Percentiles rank a stretch among this genome's conserved stretches.
These are phyloP conservation scores for Sprattus sprattus DNA, from an alignment of 2,113 vertebrate species.

Conservation along the genomic window DNA sequence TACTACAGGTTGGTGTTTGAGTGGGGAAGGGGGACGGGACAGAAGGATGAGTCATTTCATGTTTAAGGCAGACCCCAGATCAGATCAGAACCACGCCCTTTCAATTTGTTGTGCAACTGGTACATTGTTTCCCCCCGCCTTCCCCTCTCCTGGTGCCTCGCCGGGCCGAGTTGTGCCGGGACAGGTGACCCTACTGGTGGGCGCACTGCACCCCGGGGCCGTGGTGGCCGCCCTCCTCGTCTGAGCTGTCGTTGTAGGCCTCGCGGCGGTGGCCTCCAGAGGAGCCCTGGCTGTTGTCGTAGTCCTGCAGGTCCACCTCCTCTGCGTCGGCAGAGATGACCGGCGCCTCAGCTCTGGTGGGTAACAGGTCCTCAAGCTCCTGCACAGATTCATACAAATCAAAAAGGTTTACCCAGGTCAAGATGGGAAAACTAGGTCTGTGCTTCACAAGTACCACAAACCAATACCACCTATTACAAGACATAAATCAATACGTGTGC, in stretches of 20 bases:
- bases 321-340: constrained; percentile 87
- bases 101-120: constrained; percentile 47
- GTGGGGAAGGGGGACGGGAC: constrained; percentile 26
- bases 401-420: neutral
- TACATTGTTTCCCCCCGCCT: constrained; percentile 25
- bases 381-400: constrained; percentile 54
- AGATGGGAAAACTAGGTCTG: neutral
- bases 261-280: constrained; percentile 88
- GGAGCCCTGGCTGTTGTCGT: constrained; percentile 86
- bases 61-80: constrained; percentile 43
- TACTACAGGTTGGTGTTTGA: constrained; percentile 33
- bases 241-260: constrained; percentile 96
- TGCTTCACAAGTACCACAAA: no score
- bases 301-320: constrained; percentile 95
- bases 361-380: constrained; percentile 96
- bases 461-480: no score
- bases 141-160: constrained; percentile 25
- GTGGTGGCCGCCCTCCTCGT: constrained; percentile 93
- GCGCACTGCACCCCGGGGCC: constrained; percentile 97
- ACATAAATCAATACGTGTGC: neutral
- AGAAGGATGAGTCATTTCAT: constrained; percentile 18
- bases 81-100: constrained; percentile 40
- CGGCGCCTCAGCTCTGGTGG: constrained; percentile 86
- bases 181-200: constrained; percentile 79
- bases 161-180: neutral